A percentile compares a stretch with the other conserved stretches of the same genome.
Conservation (phyloP, 2,888 invertebrate species). For the Mayetiola destructor region DNA sequence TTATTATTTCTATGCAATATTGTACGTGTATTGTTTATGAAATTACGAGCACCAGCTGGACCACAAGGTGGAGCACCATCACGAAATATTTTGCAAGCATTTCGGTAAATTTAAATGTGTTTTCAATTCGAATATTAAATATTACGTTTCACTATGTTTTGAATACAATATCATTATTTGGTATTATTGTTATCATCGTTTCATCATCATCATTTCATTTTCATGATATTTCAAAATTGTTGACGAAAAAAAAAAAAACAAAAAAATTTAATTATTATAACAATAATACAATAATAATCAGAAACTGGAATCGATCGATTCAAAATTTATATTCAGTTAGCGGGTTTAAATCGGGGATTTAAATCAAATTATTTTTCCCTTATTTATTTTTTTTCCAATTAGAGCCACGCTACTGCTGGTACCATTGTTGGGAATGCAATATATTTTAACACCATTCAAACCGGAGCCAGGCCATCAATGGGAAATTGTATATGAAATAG, state of each 20-base stretch:
- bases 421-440: slow-evolving; percentile 81
- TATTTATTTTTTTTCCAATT: slow-evolving; percentile 18
- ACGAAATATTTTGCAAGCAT: slow-evolving; percentile 59
- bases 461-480: slow-evolving; percentile 53
- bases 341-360: too few relatives aligned
- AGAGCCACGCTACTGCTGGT: slow-evolving; percentile 80
- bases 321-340: too few relatives aligned
- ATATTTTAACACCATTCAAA: slow-evolving; percentile 73
- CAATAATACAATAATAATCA: too few relatives aligned
- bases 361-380: neutral
- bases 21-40: slow-evolving; percentile 69
- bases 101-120: slow-evolving; percentile 39
- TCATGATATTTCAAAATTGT: too few relatives aligned
- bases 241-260: too few relatives aligned
- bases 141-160: too few relatives aligned
- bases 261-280: too few relatives aligned
- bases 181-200: too few relatives aligned
- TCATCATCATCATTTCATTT: too few relatives aligned
- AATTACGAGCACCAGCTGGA: slow-evolving; percentile 54
- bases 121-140: neutral
- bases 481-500: slow-evolving; percentile 67
- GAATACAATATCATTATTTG: too few relatives aligned
- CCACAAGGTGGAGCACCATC: slow-evolving; percentile 48
- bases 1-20: slow-evolving; percentile 79
- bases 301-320: too few relatives aligned